Evolutionary conservation across 2,113 vertebrate species (phyloP).

Genomic region (human (Homo sapiens)): DNA sequence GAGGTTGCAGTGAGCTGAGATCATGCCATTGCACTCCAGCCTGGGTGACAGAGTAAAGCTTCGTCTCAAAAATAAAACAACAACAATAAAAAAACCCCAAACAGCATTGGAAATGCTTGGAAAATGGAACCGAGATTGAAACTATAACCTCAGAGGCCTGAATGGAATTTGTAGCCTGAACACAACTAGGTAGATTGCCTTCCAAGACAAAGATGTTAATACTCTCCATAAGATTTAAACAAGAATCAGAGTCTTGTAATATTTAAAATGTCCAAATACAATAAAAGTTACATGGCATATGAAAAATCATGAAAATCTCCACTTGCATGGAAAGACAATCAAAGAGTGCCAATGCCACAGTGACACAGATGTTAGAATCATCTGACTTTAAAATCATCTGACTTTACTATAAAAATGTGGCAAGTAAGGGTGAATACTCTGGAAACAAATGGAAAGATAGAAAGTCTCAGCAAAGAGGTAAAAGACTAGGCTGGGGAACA

Average conservation of each 20-base stretch:
- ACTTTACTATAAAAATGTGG: not conserved
- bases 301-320: not conserved
- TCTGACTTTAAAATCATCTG: conserved; percentile 1
- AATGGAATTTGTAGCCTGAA: not conserved
- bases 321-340: not conserved
- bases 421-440: not conserved
- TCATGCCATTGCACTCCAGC: no score
- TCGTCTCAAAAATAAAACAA: no score
- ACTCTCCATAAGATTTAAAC: not conserved
- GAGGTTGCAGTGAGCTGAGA: no score
- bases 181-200: not conserved
- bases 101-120: not conserved
- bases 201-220: not conserved
- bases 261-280: not conserved
- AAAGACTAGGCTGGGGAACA: no score
- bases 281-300: not conserved
- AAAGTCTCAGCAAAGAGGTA: not conserved
- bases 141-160: not conserved
- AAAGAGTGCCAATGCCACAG: not conserved
- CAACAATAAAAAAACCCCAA: not conserved
- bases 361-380: not conserved
- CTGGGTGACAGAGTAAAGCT: no score
- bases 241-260: not conserved
- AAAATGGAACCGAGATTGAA: not conserved
- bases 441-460: not conserved